These are phyloP conservation scores for Silvanus unidentatus DNA, from an alignment of 2,888 invertebrate genomes.

Conservation along the genomic window DNA sequence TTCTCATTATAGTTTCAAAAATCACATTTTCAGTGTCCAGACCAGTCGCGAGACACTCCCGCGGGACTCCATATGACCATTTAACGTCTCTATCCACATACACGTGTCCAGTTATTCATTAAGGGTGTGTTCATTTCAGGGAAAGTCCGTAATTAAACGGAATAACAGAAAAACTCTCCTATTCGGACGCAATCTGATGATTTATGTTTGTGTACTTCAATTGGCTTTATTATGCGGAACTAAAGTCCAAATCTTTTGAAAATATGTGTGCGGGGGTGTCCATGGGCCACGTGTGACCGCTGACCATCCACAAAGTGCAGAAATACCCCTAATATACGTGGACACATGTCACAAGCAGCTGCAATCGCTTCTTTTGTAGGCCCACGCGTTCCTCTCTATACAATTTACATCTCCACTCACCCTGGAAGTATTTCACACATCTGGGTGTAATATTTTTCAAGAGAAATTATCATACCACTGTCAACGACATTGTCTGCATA, in stretches of 20 bases:
- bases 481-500: slow-evolving; percentile 16
- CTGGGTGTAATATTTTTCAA: slow-evolving; percentile 34
- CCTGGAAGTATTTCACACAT: slow-evolving; percentile 40
- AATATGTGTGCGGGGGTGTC: slow-evolving; percentile 39
- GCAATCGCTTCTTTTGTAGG: slow-evolving; percentile 42
- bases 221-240: slow-evolving; percentile 48
- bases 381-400: slow-evolving; percentile 44
- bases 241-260: slow-evolving; percentile 42
- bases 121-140: too few species aligned
- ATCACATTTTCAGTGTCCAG: too few species aligned
- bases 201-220: too few species aligned
- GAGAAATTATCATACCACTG: slow-evolving; percentile 23
- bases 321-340: slow-evolving; percentile 19
- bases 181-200: too few species aligned
- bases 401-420: slow-evolving; percentile 32
- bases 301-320: slow-evolving; percentile 34
- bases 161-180: too few species aligned
- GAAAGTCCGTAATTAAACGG: too few species aligned
- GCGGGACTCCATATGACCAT: too few species aligned
- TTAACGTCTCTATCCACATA: too few species aligned
- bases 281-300: slow-evolving; percentile 38
- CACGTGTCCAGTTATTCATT: too few species aligned
- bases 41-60: too few species aligned
- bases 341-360: slow-evolving; percentile 42
- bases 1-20: too few species aligned